Evolutionary conservation across 2,113 vertebrate genomes (phyloP).

Genomic region (Azemiops feae): DNA sequence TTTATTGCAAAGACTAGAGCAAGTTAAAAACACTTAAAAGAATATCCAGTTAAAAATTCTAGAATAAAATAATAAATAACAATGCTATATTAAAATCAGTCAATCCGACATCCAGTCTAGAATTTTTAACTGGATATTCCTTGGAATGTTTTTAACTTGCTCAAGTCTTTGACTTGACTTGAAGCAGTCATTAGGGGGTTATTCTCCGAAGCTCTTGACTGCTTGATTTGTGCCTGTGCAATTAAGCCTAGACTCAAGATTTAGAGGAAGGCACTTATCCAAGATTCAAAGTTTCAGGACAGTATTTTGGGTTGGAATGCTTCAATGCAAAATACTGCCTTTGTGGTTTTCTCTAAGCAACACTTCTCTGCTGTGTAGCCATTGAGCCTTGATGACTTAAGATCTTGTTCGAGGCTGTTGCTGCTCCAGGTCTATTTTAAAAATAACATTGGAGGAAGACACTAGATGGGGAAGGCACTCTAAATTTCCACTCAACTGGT

Average conservation of each 20-base stretch:
- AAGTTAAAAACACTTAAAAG: neutral
- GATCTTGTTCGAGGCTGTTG: neutral
- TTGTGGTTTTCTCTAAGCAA: neutral
- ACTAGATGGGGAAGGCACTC: no score
- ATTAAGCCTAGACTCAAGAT: neutral
- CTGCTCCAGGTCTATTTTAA: neutral
- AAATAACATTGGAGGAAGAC: neutral
- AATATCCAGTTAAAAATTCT: neutral
- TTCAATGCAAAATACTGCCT: neutral
- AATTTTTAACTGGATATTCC: neutral
- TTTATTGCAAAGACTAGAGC: neutral
- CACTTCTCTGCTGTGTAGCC: neutral
- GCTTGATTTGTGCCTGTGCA: neutral
- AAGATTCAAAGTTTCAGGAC: neutral
- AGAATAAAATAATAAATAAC: neutral
- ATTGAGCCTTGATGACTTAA: neutral
- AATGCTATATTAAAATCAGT: neutral
- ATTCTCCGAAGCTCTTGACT: neutral
- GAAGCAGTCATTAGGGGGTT: neutral
- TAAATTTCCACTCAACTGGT: neutral
- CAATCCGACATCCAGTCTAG: neutral
- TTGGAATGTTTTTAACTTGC: neutral
- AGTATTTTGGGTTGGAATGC: neutral
- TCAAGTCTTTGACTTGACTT: neutral
- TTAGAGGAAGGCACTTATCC: neutral